Conservation (phyloP, 2,113 vertebrate species). For the Sterna hirundo region DNA sequence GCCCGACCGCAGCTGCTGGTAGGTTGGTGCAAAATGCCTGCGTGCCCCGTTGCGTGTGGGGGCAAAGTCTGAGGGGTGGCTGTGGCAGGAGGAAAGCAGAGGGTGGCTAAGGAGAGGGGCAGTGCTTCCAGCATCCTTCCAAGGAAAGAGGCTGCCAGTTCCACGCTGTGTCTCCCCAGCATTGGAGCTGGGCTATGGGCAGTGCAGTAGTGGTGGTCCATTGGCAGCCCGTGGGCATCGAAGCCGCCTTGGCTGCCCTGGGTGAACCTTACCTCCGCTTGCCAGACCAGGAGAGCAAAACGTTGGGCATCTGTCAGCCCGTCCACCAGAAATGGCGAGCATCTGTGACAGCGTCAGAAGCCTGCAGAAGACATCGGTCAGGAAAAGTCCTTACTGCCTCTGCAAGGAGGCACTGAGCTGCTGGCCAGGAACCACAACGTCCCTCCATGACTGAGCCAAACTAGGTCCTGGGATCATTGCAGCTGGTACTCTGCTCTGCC, state of each 20-base stretch:
- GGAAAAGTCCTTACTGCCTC: background rate
- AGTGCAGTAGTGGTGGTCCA: background rate
- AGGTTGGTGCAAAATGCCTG: background rate
- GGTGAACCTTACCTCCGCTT: background rate
- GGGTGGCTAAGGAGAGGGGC: background rate
- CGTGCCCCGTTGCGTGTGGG: accelerated
- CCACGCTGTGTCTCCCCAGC: accelerated
- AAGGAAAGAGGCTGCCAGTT: background rate
- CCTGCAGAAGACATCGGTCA: background rate
- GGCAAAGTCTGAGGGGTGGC: background rate
- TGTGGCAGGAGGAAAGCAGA: background rate
- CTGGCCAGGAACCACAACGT: accelerated
- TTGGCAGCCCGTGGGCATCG: accelerated
- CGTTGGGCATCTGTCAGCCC: background rate
- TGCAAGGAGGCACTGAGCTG: background rate
- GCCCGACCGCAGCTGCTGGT: accelerated
- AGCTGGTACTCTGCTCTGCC: background rate
- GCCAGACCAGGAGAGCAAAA: background rate
- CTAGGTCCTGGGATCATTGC: background rate
- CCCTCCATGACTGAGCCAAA: accelerated
- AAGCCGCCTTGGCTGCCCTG: background rate
- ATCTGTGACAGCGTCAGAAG: background rate
- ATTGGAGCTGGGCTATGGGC: background rate
- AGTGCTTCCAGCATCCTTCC: background rate
- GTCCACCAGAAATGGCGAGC: background rate